Base-by-base conservation (phyloP, 2,113 vertebrate genomes). In the Ammodramus savannarum region DNA sequence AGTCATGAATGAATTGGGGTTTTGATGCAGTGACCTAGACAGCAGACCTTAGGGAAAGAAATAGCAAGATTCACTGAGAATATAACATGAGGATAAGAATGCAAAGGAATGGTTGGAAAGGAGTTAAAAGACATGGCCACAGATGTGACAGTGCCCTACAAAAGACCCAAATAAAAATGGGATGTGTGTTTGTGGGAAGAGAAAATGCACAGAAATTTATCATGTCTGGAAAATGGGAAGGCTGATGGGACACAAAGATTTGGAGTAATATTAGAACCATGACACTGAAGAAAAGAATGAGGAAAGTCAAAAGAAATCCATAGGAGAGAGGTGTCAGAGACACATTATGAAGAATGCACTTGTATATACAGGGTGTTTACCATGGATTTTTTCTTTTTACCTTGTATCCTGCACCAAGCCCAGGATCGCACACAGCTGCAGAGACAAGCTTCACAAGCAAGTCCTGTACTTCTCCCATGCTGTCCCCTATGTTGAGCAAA, bases 391-490 rank as follows among this genome's bases (percentile, higher is more conserved):
- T 20, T 26, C 20, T 71, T 95, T 95, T 98, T 98, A 99, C 99
- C 98, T 98, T 98, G 93, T 98, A 98, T 93, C 98, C 99, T 78
- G 98, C 97, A 79, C 99, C 98, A 82, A 99, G 97, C 90, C 99
- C 99, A 27, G 99, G 99, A 97, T 99, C 99, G 93, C 98, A 98
- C 74, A 99, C 98, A 68, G 98, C 99, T 79, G 98, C 98, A 71
- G 98, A 98, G 66, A 99, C 98, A 95, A 99, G 97, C 93, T 98
- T 98, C 89, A 99, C 99, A 85, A 99, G 98, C 97, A 99, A 97
- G 97, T 99, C 98, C 96, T 99, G 99, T 67, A 99, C 97, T 94
- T 98, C 98, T 84, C 98, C 97, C 97, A 98, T 98, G 95, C 98
- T 98, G 81, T 98, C 98, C 11, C 98, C 98, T 54, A 98, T 72